A percentile compares a stretch with the other conserved stretches of the same genome.
phyloP scores from a whole-genome alignment of 2,797 vertebrate genomes.

The Sandelia bainsii region DNA sequence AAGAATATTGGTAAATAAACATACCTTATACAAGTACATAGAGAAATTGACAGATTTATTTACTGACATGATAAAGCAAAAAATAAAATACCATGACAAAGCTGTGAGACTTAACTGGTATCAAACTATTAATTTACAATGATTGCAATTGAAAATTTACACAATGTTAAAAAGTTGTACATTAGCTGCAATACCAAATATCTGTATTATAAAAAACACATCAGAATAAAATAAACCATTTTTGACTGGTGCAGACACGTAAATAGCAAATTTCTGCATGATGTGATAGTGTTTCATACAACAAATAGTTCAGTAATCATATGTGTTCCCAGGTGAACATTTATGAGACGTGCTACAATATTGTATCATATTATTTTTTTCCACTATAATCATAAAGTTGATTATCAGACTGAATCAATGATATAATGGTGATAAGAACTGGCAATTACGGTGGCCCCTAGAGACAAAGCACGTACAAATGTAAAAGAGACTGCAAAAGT shows the following conservation, averaged over 20 bases:
- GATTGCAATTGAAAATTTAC: not conserved
- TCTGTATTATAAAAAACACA: not conserved
- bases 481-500: too few species aligned
- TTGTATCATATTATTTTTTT: not conserved
- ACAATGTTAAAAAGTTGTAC: not conserved
- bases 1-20: slow-evolving; percentile 8
- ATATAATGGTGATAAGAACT: slow-evolving; percentile 16
- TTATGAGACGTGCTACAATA: slow-evolving; percentile 3
- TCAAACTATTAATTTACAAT: not conserved
- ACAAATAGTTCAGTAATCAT: not conserved
- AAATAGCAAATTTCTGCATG: too few species aligned
- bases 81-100: not conserved
- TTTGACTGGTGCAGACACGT: too few species aligned
- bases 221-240: not conserved
- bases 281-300: slow-evolving; percentile 10
- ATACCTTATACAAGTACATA: not conserved
- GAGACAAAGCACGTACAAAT: too few species aligned
- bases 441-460: too few species aligned
- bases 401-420: slow-evolving; percentile 8
- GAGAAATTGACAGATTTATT: not conserved
- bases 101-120: not conserved
- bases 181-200: not conserved
- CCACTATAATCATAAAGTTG: slow-evolving; percentile 13
- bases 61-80: not conserved
- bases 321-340: not conserved